Evolutionary conservation across 2,113 vertebrate genomes (phyloP).

Genomic region (Machaerirhynchus nigripectus): DNA sequence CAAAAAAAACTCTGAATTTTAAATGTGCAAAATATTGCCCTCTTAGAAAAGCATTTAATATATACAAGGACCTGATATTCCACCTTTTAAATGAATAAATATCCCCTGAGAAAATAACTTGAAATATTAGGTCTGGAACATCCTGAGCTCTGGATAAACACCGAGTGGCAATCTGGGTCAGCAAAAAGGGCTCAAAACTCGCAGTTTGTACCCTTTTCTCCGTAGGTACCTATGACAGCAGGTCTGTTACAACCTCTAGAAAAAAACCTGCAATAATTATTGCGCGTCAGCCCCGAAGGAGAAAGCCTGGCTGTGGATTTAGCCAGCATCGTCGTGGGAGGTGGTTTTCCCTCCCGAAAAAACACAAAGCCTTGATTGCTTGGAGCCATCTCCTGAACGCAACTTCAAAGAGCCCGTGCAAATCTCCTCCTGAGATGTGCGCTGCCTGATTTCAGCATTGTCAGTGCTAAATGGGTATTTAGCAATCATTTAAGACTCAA

Average conservation of each 20-base stretch:
- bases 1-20: neutral
- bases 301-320: neutral
- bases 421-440: neutral
- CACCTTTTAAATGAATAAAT: neutral
- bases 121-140: neutral
- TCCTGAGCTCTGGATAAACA: neutral
- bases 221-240: accelerated
- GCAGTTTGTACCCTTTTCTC: neutral
- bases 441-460: neutral
- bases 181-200: neutral
- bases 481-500: neutral
- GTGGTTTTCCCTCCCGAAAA: neutral
- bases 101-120: neutral
- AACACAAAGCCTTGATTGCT: neutral
- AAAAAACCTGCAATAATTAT: neutral
- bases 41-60: neutral
- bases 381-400: neutral
- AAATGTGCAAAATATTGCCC: neutral
- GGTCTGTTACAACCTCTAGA: neutral
- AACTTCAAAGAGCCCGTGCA: neutral
- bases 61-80: neutral
- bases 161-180: neutral
- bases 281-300: neutral
- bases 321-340: neutral
- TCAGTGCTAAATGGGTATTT: neutral